phyloP scores from a whole-genome alignment of 1,140 invertebrate genomes.

The Halotydeus destructor region DNA sequence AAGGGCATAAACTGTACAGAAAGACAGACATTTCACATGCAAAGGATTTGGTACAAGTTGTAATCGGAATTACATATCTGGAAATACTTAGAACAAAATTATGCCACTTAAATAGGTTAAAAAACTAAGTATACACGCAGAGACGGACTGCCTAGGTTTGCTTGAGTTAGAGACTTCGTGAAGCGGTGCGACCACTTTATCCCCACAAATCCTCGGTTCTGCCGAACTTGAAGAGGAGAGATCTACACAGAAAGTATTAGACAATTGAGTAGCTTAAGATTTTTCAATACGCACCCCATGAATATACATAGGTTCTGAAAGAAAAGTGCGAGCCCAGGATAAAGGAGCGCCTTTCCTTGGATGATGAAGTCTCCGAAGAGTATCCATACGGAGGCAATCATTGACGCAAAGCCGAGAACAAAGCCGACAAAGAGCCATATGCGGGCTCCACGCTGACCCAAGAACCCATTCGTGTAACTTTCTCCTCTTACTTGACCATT shows the following conservation, averaged over 20 bases:
- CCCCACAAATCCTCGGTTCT: constrained; percentile 70
- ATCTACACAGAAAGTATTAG: constrained; percentile 27
- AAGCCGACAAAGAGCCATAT: constrained; percentile 94
- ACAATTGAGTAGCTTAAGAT: constrained; percentile 1
- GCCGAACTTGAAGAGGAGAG: constrained; percentile 81
- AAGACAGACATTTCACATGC: too few relatives aligned
- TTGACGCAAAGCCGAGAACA: constrained; percentile 77
- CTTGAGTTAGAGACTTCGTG: too few relatives aligned
- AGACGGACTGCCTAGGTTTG: too few relatives aligned
- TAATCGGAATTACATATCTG: too few relatives aligned
- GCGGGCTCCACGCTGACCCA: constrained; percentile 61
- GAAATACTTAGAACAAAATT: too few relatives aligned
- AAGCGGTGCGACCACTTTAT: too few relatives aligned
- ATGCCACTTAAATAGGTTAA: too few relatives aligned
- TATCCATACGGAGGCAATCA: constrained; percentile 89
- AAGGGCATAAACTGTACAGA: too few relatives aligned
- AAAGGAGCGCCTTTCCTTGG: constrained; percentile 16
- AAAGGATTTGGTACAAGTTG: too few relatives aligned
- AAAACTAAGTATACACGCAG: too few relatives aligned
- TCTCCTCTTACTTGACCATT: constrained; percentile 80
- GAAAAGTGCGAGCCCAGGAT: constrained; percentile 68
- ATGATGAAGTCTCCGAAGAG: constrained; percentile 47
- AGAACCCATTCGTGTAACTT: constrained; percentile 58
- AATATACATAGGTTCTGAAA: constrained; percentile 91
- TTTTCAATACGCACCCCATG: constrained; percentile 29